Evolutionary conservation across 92 coral and sea anemone species (phyloP), one percentile per base, ranked within the genome.

Genomic region (Galaxea fascicularis): DNA sequence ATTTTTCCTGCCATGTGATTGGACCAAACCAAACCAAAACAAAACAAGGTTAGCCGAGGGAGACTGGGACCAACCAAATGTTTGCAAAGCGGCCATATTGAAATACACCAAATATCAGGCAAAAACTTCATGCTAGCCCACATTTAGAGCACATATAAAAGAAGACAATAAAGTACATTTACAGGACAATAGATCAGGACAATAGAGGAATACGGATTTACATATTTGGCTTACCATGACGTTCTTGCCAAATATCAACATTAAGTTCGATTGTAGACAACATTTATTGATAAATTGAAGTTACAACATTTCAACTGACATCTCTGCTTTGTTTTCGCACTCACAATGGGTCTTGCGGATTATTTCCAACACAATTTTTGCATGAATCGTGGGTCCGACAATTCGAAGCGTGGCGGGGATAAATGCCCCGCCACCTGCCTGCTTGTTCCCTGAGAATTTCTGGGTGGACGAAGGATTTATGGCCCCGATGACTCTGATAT

Each of bases 1-100:
- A 72, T 45, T 74, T 74, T 52, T 74, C 65, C 79, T 74, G 79
- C 65, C 49, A 52, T 74, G 65, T 74, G 79, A 74, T 74, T 74
- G 60, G 79, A 74, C 49, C 65, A 74, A 35, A 73, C 78, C 18
- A 28, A 74, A 74, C 60, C 79, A 16, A 74, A 74, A 74, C 79
- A 74, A 74, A 74, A 56, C 79, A 74, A 74, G 79, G 44, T 74
- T 74, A 45, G 79, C 65, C 79, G 65, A 52, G 79, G 65, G 79
- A 74, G 65, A 52, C 79, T 74, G 77, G 58, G 77, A 72, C 59
- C 57, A 72, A 45, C 57, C 59, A 72, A 71, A 71, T 44, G 58
- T 71, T 71, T 71, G 56, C 22, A 17, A 10, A 41, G 76, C 56
- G 76, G 76, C 76, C 76, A 71, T 41, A 41, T 71, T 71, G 76